Evolutionary conservation across 2,888 invertebrate species (phyloP), one percentile per base, ranked within the genome.

Genomic region (Malachius bipustulatus): DNA sequence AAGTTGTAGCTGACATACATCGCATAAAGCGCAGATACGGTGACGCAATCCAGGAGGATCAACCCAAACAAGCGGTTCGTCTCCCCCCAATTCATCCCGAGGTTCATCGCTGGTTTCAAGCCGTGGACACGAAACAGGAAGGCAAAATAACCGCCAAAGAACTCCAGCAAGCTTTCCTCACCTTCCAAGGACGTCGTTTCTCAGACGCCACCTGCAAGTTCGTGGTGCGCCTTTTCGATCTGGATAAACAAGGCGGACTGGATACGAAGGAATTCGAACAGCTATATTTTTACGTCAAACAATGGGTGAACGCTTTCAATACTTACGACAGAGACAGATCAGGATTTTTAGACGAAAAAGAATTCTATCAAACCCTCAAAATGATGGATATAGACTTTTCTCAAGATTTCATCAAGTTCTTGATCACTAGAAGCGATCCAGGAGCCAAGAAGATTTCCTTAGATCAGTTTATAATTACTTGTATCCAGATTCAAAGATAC

Each of bases 401-500:
- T 16, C 40, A 45, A 8, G 56, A 59, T 2, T 59, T 59, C 38
- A 47, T 58, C 4, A 42, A 45, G 30, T 59, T 56, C 42, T 41
- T 59, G 32, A 51, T 59, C 12, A 49, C 47, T 3, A 52, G 52
- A 30, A 48, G 44, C 26, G 52, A 57, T 40, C 52, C 53, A 2
- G 43, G 47, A 14, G 49, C 51, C 3, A 54, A 47, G 30, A 54
- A 44, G 35, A 56, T 61, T 28, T 52, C 58, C 2, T 37, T 61
- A 38, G 59, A 60, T 42, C 60, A 59, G 38, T 60, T 55, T 43
- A 54, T 61, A 4, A 50, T 61, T 2, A 57, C 55, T n/a, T 61
- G 60, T 36, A 57, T 61, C 9, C 60, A 61, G 37, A 60, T 61
- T n/a, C 60, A 61, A 38, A 51, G 49, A 32, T 61, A 56, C 36